A percentile compares a stretch with the other conserved stretches of the same genome.
Conservation (phyloP, 2,888 invertebrate species). For the Crioceris asparagi region DNA sequence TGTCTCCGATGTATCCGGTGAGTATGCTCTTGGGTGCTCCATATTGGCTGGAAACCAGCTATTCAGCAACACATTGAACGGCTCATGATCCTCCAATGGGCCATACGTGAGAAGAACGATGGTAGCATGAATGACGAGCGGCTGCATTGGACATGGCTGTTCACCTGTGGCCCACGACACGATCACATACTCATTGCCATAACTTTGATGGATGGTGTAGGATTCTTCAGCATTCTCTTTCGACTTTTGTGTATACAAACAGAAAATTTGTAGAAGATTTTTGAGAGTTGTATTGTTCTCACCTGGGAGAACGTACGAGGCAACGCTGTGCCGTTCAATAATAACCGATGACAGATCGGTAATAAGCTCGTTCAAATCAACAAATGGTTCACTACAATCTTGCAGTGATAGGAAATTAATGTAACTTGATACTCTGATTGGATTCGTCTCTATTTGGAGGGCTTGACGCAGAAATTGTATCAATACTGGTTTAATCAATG, state of each 20-base stretch:
- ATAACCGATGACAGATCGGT: conserved; percentile 83
- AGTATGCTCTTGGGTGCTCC: conserved; percentile 66
- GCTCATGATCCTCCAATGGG: conserved; percentile 38
- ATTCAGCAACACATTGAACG: conserved; percentile 46
- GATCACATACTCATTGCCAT: conserved; percentile 57
- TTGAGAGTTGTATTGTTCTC: conserved; percentile 49
- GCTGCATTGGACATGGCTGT: conserved; percentile 65
- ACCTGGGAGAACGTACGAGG: conserved; percentile 54
- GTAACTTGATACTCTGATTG: conserved; percentile 70
- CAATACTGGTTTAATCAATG: conserved; percentile 55
- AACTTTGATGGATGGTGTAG: conserved; percentile 42
- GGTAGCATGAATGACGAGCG: conserved; percentile 73
- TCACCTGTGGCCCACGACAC: conserved; percentile 69
- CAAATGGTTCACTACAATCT: conserved; percentile 53
- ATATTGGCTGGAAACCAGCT: conserved; percentile 74
- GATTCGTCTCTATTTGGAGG: conserved; percentile 83
- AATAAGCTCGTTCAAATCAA: conserved; percentile 55
- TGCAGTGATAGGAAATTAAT: conserved; percentile 73
- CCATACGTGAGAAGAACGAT: conserved; percentile 70
- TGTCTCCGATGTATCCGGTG: conserved; percentile 71
- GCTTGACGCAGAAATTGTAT: conserved; percentile 70
- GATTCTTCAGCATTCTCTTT: conserved; percentile 51
- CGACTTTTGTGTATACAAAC: conserved; percentile 63
- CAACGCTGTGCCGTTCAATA: conserved; percentile 81
- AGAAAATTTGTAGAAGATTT: conserved; percentile 60